phyloP scores from a whole-genome alignment of 1,140 invertebrate genomes.

The Mesaphorura yosii region DNA sequence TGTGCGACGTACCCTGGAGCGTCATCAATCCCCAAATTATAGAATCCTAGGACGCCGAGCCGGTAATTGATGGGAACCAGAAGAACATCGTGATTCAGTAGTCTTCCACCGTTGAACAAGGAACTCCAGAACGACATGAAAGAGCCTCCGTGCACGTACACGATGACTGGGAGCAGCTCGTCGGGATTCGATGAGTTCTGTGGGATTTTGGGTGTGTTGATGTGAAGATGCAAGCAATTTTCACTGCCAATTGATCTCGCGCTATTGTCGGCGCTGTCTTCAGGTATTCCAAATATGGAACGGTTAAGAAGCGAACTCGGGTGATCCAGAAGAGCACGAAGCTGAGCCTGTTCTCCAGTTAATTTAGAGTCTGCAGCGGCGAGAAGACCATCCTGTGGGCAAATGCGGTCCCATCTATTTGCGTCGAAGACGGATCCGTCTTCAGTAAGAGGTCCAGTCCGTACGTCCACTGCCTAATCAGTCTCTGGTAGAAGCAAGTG shows the following conservation, averaged over 20 bases:
- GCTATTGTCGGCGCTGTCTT: background rate
- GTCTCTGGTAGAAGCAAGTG: no score
- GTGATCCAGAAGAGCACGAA: background rate
- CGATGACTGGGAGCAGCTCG: constrained; percentile 2
- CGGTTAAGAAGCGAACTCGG: background rate
- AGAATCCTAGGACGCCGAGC: constrained; percentile 7
- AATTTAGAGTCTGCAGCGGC: background rate
- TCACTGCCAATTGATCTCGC: background rate
- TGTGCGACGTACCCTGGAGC: no score
- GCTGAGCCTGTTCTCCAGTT: background rate
- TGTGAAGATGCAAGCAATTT: background rate
- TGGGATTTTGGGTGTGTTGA: background rate
- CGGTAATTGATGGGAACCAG: constrained; percentile 10
- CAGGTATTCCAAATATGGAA: background rate
- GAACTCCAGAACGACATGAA: background rate
- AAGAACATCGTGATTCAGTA: constrained; percentile 6
- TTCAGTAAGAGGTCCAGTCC: no score
- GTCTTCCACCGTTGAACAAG: constrained; percentile 1
- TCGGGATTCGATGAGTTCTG: background rate
- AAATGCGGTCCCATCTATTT: no score
- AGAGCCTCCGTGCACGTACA: constrained; percentile 3
- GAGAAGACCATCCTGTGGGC: no score
- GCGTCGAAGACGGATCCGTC: no score
- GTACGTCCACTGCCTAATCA: no score
- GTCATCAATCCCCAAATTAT: no score